Percentiles rank a stretch among this genome's conserved stretches.
Conservation (phyloP, 2,797 vertebrate species). For the Mus caroli region DNA sequence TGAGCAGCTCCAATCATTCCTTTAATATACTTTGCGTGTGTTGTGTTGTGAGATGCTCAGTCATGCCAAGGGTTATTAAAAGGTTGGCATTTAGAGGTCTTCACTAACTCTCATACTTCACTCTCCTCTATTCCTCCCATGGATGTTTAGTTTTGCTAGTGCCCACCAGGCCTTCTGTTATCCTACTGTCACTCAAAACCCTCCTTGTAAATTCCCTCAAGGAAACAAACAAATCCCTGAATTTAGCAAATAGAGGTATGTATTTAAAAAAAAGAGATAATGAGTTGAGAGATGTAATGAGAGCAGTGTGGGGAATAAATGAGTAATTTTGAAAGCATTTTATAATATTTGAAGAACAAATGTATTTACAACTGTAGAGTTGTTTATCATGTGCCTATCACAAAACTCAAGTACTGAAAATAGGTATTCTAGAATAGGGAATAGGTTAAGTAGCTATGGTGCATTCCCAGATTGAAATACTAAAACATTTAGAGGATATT, state of each 20-base stretch:
- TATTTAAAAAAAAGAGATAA: not conserved
- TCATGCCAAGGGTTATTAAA: not conserved
- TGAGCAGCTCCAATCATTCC: not conserved
- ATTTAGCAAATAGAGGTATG: not conserved
- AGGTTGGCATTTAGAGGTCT: not conserved
- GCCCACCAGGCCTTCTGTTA: not conserved
- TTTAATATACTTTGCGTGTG: not conserved
- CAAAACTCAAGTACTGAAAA: not conserved
- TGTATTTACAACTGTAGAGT: slow-evolving; percentile 13
- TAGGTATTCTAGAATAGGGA: not conserved
- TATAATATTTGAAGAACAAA: not conserved
- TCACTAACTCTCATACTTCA: not conserved
- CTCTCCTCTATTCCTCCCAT: not conserved
- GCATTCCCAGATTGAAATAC: not conserved
- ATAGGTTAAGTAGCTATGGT: not conserved
- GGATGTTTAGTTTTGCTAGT: not conserved
- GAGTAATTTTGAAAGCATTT: slow-evolving; percentile 33
- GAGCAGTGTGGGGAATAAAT: not conserved
- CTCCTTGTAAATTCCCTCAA: not conserved
- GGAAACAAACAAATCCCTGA: not conserved
- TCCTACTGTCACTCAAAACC: not conserved
- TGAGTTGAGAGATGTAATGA: not conserved
- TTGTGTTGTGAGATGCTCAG: not conserved
- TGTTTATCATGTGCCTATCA: not conserved
- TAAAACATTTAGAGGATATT: not conserved